These are phyloP conservation scores for Ginglymostoma cirratum DNA, from an alignment of 2,113 vertebrate species.

Conservation along the genomic window DNA sequence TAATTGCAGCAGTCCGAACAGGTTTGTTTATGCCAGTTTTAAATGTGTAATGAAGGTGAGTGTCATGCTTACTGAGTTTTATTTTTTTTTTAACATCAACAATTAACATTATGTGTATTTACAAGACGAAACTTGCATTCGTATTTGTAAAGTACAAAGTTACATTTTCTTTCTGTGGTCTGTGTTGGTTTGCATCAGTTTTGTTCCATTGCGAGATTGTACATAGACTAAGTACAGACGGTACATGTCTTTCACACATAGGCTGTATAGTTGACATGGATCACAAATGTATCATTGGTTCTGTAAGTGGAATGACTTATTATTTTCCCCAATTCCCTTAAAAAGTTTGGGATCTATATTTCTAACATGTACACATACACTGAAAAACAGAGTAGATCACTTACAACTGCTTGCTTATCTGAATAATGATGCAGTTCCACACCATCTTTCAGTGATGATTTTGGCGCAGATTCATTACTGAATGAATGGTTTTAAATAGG, in stretches of 20 bases:
- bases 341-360: neutral
- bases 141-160: neutral
- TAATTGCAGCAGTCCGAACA: neutral
- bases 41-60: neutral
- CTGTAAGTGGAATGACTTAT: neutral
- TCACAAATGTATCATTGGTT: neutral
- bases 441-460: neutral
- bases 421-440: neutral
- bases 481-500: constrained; percentile 6
- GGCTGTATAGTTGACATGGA: neutral
- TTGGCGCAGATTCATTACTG: constrained; percentile 2
- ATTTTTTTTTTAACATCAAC: neutral
- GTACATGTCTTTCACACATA: neutral
- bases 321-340: neutral
- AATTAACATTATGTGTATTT: neutral
- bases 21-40: neutral
- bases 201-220: neutral
- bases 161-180: neutral
- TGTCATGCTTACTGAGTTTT: neutral
- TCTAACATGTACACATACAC: neutral
- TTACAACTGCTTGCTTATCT: neutral
- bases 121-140: neutral
- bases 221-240: neutral
- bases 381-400: neutral
- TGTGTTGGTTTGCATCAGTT: neutral